A percentile compares a stretch with the other conserved stretches of the same genome.
Conservation (phyloP, 35 echinoderm and acorn worm genomes). For the Holothuria glaberrima region DNA sequence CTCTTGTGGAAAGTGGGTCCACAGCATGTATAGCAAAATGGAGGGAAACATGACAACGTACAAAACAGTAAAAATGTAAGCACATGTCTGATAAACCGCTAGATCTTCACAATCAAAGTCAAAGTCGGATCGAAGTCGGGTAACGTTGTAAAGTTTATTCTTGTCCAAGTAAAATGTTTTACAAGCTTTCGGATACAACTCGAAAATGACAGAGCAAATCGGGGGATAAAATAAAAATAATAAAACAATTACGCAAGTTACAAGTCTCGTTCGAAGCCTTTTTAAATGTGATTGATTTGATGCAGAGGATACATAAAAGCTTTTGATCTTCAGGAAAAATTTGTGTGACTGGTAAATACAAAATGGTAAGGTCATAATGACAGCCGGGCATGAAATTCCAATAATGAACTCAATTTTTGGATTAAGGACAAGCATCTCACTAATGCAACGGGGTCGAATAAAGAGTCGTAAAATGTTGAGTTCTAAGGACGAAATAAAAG, state of each 20-base stretch:
- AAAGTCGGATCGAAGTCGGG: constrained; percentile 41
- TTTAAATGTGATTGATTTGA: background rate
- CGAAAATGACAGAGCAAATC: constrained; percentile 49
- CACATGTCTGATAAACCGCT: background rate
- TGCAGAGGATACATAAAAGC: no score
- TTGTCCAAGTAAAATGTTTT: constrained; percentile 33
- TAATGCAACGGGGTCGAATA: constrained; percentile 15
- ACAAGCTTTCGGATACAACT: constrained; percentile 22
- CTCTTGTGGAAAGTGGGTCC: background rate
- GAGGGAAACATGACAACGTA: constrained; percentile 54
- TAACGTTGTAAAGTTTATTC: background rate
- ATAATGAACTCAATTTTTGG: constrained; percentile 45
- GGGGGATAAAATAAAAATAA: constrained; percentile 47
- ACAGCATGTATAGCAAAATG: constrained; percentile 2
- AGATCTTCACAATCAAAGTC: constrained; percentile 19
- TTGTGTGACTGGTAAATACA: background rate
- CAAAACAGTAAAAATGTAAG: background rate
- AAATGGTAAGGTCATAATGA: background rate
- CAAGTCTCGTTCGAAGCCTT: background rate
- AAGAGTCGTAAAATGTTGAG: constrained; percentile 29
- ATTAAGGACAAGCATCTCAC: background rate
- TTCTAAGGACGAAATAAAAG: constrained; percentile 19
- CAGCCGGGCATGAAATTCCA: background rate
- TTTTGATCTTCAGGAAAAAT: background rate
- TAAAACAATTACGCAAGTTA: constrained; percentile 40